Base-by-base conservation (phyloP, 2,888 invertebrate genomes). In the Brachylomia viminalis region DNA sequence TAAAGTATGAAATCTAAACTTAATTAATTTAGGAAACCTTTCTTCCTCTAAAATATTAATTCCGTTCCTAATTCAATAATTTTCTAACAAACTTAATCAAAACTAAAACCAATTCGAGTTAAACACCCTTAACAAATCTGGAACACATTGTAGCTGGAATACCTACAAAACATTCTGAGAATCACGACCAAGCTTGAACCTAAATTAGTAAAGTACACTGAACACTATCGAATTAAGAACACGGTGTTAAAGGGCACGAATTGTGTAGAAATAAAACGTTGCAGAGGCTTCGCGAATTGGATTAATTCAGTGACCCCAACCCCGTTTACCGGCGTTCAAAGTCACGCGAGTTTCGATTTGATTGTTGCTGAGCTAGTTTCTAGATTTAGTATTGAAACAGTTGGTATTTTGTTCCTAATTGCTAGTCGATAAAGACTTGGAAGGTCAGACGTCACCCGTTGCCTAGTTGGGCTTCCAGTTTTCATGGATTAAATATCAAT, bases 301-400 rank as follows among this genome's bases (percentile, higher is more conserved):
- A 92, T 92, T 92, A 92, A 92, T 92, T 87, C 89, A 87, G 79
- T 88, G 91, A 88, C 91, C 91, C 87, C 90, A 88, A 92, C 93
- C 93, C 89, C 90, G 86, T 92, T 92, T 87, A 89, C 89, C 90
- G 89, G 91, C 88, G 90, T 93, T 90, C 89, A 86, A 87, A 89
- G 87, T 89, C 93, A 93, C 92, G 93, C 92, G 87, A 92, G 84
- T 76, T 84, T 75, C 72, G 72, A 86, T 90, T 87, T 83, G 78
- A 81, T 84, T 85, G 80, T 87, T 77, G 65, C 79, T 61, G 38
- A 65, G 73, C 64, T 58, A 67, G 73, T 42, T 82, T 79, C 49
- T 79, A 71, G 54, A 59, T 72, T 72, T 52, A 49, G 17, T 56
- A 67, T 56, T 65, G 20, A 13, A 45, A 33, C 56, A 49, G 75